These are phyloP conservation scores for Blastomussa wellsi DNA, from an alignment of 92 coral and sea anemone genomes.

Conservation along the genomic window DNA sequence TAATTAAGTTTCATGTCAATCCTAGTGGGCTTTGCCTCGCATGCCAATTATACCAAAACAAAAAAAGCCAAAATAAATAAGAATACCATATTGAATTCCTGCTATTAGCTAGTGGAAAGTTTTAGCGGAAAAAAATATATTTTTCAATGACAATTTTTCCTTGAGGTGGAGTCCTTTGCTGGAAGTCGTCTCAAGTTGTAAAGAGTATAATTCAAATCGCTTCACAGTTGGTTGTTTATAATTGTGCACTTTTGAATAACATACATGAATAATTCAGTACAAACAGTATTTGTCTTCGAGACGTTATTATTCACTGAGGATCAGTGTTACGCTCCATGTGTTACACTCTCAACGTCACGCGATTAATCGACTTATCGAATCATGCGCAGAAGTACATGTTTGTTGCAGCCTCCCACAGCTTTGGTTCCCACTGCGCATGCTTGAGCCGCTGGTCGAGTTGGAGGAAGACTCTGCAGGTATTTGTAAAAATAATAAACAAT, in stretches of 20 bases:
- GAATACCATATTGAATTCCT: background rate
- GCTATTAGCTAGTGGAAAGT: background rate
- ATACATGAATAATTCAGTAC: background rate
- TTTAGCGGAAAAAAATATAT: background rate
- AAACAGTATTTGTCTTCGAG: background rate
- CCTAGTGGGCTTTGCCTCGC: background rate
- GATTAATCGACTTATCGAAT: background rate
- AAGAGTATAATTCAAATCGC: background rate
- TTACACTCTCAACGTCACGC: background rate
- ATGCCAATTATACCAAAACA: background rate
- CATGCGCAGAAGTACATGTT: background rate
- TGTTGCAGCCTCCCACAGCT: background rate
- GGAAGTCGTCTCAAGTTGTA: background rate
- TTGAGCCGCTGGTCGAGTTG: background rate
- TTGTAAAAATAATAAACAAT: background rate
- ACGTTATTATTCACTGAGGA: background rate
- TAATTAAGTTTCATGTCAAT: background rate
- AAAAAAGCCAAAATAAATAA: background rate
- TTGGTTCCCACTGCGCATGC: slow-evolving; percentile 5
- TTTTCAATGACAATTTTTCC: background rate
- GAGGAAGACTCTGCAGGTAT: background rate
- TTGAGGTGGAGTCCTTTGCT: background rate
- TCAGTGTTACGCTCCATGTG: background rate
- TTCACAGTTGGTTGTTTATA: background rate
- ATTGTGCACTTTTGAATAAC: background rate